Conservation (phyloP, 2,888 invertebrate species). For the Pammene aurita region DNA sequence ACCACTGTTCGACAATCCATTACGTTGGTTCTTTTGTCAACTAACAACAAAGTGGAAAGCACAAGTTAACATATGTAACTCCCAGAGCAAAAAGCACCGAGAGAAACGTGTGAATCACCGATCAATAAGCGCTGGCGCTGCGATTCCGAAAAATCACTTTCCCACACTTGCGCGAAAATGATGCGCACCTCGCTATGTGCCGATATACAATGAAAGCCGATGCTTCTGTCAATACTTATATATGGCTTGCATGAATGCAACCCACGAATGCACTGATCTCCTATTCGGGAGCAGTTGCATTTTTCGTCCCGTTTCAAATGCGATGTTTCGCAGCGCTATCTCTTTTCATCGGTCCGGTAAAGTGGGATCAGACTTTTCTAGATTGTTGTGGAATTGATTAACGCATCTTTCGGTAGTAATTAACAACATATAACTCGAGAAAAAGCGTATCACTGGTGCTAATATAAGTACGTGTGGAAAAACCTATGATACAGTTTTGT, state of each 20-base stretch:
- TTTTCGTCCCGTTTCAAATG: constrained; percentile 45
- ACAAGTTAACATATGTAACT: constrained; percentile 54
- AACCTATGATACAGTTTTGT: no score
- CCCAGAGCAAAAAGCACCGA: constrained; percentile 57
- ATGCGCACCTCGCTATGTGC: constrained; percentile 60
- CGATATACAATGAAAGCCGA: constrained; percentile 70
- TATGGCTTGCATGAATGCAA: constrained; percentile 63
- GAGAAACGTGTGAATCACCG: constrained; percentile 60
- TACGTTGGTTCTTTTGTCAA: constrained; percentile 59
- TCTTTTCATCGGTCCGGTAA: constrained; percentile 42
- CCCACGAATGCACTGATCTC: constrained; percentile 53
- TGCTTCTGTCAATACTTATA: constrained; percentile 72
- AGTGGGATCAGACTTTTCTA: constrained; percentile 46
- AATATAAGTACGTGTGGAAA: no score
- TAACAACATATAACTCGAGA: neutral
- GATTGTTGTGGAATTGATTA: constrained; percentile 29
- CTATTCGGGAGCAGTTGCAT: constrained; percentile 43
- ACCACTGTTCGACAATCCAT: constrained; percentile 76
- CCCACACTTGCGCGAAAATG: constrained; percentile 57
- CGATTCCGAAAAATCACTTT: constrained; percentile 61
- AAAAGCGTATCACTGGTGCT: no score
- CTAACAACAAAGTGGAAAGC: constrained; percentile 72
- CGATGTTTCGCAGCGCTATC: constrained; percentile 38
- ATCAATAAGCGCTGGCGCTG: constrained; percentile 46
- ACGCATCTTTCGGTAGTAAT: constrained; percentile 1